Percentiles rank a stretch among this genome's conserved stretches.
Conservation (phyloP, 2,797 vertebrate species). For the Mus minutoides region DNA sequence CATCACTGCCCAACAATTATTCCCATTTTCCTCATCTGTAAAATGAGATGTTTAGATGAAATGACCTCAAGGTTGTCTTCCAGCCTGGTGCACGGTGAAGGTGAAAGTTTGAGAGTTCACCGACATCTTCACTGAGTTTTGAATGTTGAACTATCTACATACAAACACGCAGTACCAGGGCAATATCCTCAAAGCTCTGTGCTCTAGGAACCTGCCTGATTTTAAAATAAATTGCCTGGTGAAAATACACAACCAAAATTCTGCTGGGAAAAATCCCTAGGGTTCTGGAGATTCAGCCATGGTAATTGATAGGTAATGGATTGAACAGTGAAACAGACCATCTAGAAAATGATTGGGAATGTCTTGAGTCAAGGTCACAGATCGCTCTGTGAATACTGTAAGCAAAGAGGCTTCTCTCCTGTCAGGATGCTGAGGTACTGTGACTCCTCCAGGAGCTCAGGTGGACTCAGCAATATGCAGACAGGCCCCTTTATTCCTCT, state of each 20-base stretch:
- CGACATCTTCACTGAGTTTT: not conserved
- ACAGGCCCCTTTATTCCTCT: not conserved
- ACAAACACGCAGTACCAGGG: not conserved
- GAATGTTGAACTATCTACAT: not conserved
- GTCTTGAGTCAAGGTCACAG: not conserved
- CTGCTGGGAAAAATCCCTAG: not conserved
- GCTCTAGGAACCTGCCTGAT: not conserved
- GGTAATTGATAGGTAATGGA: not conserved
- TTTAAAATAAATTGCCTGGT: slow-evolving; percentile 13
- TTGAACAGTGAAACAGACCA: not conserved
- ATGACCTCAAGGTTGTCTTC: slow-evolving; percentile 59
- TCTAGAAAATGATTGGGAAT: slow-evolving; percentile 1
- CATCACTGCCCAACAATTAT: slow-evolving; percentile 70
- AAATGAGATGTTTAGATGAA: slow-evolving; percentile 71
- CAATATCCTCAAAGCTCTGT: not conserved
- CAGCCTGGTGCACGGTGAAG: not conserved
- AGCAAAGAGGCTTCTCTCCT: not conserved
- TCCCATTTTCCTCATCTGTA: slow-evolving; percentile 72
- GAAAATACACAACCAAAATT: not conserved
- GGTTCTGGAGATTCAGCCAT: not conserved
- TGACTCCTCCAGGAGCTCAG: not conserved
- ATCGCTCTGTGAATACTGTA: not conserved
- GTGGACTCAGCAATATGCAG: not conserved
- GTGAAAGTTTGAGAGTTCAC: not conserved
- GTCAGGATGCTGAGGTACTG: not conserved